Base-by-base conservation (phyloP, 1,140 invertebrate species). In the Neodiprion lecontei region DNA sequence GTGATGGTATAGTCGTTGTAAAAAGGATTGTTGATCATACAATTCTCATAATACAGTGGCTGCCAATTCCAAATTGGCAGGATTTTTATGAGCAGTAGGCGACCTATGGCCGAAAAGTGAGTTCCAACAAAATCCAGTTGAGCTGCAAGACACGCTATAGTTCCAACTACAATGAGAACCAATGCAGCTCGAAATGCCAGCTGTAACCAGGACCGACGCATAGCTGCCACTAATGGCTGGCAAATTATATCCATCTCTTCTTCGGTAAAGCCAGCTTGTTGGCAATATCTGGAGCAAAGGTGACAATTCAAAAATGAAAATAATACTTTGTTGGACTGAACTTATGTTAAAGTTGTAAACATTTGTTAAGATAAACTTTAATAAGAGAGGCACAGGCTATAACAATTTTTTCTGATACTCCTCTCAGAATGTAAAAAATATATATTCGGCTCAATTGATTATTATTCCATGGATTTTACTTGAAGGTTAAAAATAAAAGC, bases 51-150 rank as follows among this genome's bases (percentile, higher is more conserved):
- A 79, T 95, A 95, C 14, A 95, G 83, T 9, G 91, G 89, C n/a
- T 93, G 93, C 95, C 95, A 96, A 80, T 96, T 93, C 92, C 93
- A 95, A 49, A 94, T 88, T 1, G 94, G 93, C 10, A 95, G 82
- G 9, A 95, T 79, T 87, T 93, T 92, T 14, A 94, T 91, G 74
- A 94, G 80, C 4, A 91, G 77, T n/a, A 94, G 89, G 74, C 93
- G 89, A 9, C 89, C 90, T 14, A 93, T 81, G 0, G 92, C 92
- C 0, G 91, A 88, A 4, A 92, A 89, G 75, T 90, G 88, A 1
- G 85, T 91, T 81, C 92, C 91, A 89, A 87, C 82, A 17, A 85
- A 86, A 74, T 90, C 89, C 14, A 89, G 74, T 67, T 90, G 88
- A 1, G 86, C 81, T 1, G 87, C 81, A 9, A 88, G 77, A 78